These are phyloP conservation scores for Myotis brandtii DNA, from an alignment of 2,113 vertebrate genomes.

Conservation along the genomic window DNA sequence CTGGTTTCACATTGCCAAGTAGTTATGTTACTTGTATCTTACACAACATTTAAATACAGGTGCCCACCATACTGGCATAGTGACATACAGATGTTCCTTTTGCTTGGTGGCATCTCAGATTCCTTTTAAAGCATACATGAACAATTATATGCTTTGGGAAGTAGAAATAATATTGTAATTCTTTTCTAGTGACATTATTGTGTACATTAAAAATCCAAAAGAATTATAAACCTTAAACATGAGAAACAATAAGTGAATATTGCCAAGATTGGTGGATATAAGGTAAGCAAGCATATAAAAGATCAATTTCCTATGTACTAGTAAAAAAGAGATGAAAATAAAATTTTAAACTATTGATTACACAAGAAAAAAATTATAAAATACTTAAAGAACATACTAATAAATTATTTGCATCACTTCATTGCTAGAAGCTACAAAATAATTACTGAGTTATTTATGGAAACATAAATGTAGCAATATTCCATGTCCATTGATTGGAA, in stretches of 20 bases:
- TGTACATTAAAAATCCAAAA: not conserved
- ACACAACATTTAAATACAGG: not conserved
- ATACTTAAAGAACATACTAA: not conserved
- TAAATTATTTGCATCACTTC: not conserved
- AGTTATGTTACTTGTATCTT: not conserved
- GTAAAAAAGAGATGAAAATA: not conserved
- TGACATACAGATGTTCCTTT: not conserved
- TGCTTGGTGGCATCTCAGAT: not conserved
- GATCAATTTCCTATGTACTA: no score
- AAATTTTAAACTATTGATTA: no score
- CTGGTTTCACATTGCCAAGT: not conserved
- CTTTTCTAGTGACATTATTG: not conserved
- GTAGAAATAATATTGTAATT: not conserved
- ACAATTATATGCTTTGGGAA: not conserved
- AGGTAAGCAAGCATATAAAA: no score
- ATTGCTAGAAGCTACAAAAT: not conserved
- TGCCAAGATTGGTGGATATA: not conserved
- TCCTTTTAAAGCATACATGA: not conserved
- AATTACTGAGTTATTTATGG: not conserved
- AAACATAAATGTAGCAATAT: not conserved
- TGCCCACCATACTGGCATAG: accelerated
- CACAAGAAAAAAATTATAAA: not conserved
- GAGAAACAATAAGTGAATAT: not conserved
- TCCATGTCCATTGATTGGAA: not conserved
- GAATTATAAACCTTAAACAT: not conserved